Evolutionary conservation across 2,888 invertebrate genomes (phyloP), one percentile per base, ranked within the genome.

Genomic region (Chouioia cunea): DNA sequence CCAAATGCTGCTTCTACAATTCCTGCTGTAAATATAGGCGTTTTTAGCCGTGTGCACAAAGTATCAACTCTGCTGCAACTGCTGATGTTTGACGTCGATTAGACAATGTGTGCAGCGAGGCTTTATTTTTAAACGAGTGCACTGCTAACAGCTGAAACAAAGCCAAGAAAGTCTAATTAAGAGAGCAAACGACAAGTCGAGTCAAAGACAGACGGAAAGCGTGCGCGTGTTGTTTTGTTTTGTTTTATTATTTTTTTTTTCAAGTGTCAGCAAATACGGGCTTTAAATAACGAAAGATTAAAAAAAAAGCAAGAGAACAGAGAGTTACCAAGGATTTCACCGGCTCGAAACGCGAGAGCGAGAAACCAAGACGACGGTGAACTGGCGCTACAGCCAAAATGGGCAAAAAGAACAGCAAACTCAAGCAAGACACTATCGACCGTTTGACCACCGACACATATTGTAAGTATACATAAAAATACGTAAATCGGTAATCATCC

Each of bases 321-420:
- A 46, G 48, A 43, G 36, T 52, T 27, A 50, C 16, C 14, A 12
- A 44, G 6, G 47, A 43, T 2, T n/a, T 15, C 23, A 52, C 16
- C 52, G 22, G 14, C 3, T 8, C 12, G 43, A 18, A 50, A 27
- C 20, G 62, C 48, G 44, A 23, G 48, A 23, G 27, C 12, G 50
- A 66, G 20, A 36, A 10, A 20, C 18, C 0, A 47, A 8, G 23
- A 15, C 4, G 12, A 46, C 15, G n/a, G 6, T 1, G 12, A 43
- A 56, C 18, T 50, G 22, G n/a, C 67, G 57, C 60, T 62, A 70
- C 63, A 63, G 73, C 78, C 78, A 90, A 88, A 81, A 97, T 97
- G 97, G 97, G 97, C 83, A 97, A 97, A 91, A 95, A 95, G 88
- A 96, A 96, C 85, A 97, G 96, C 70, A 97, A 97, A 89, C 92